Evolutionary conservation across 2,113 vertebrate genomes (phyloP), one percentile per base, ranked within the genome.

Genomic region (Megalops atlanticus): DNA sequence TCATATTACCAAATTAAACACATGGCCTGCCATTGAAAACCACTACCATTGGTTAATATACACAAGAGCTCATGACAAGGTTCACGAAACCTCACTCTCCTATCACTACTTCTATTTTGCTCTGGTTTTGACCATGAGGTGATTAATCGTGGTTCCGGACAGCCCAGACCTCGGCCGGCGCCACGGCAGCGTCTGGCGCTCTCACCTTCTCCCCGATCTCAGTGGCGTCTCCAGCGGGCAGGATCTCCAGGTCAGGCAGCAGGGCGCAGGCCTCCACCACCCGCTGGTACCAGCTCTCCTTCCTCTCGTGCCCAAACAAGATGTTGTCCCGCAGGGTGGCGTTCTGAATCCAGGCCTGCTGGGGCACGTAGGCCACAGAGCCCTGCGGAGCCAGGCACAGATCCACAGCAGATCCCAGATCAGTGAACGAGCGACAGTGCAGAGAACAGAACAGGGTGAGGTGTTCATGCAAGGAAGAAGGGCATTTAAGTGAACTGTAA

Each of bases 331-430:
- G 90, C 52, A 96, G 89, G 33, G 86, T 93, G 49, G 86, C 86
- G 74, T 95, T 96, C 88, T 95, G 94, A 83, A 95, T 94, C 92
- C 94, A 96, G 45, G 92, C 92, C 82, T 95, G 93, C 85, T 95
- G 94, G 73, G 95, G 94, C 82, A 94, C 90, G 31, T 95, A 95
- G 47, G 93, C 92, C 89, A 95, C 90, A 0, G 92, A 94, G 36
- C 94, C 95, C 94, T 94, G 80, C 41, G n/a, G n/a, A n/a, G n/a
- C n/a, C n/a, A n/a, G n/a, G n/a, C n/a, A n/a, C n/a, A n/a, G n/a
- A n/a, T n/a, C n/a, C n/a, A n/a, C 85, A 68, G 75, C 38, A 80
- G 73, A 54, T 74, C 35, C 36, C 24, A 41, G 24, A 43, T 40
- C 36, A 74, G 38, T 27, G n/a, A 74, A 21, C 38, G 10, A 24